A percentile compares a stretch with the other conserved stretches of the same genome.
Conservation (phyloP, 2,888 invertebrate species). For the Idaea straminata region DNA sequence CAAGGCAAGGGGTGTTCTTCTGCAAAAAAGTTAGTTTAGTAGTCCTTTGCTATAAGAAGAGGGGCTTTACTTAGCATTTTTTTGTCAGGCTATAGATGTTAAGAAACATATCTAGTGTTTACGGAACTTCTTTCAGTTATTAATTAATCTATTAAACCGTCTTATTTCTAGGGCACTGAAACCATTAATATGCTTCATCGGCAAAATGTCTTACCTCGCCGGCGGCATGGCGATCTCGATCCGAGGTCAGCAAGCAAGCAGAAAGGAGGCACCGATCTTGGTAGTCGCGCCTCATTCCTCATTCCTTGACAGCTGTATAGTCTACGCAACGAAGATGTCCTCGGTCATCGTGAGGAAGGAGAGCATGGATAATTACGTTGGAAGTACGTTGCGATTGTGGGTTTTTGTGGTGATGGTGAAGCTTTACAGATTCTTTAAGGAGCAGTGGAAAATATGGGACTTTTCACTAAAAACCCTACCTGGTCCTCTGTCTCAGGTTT, state of each 20-base stretch:
- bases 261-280: slow-evolving; percentile 90
- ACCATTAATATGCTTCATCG: slow-evolving; percentile 86
- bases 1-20: too few species aligned
- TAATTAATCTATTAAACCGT: not conserved
- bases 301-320: slow-evolving; percentile 92
- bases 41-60: too few species aligned
- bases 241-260: slow-evolving; percentile 87
- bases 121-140: too few species aligned
- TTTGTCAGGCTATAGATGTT: too few species aligned
- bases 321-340: slow-evolving; percentile 90
- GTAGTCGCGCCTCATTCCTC: slow-evolving; percentile 94
- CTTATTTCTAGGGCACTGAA: slow-evolving; percentile 73
- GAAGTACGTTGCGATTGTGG: slow-evolving; percentile 84
- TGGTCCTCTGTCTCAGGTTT: too few species aligned
- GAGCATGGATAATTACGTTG: slow-evolving; percentile 90
- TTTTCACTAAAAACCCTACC: too few species aligned
- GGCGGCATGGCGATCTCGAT: slow-evolving; percentile 89
- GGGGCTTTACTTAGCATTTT: too few species aligned
- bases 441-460: not conserved
- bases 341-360: slow-evolving; percentile 91
- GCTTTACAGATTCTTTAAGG: not conserved
- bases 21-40: too few species aligned
- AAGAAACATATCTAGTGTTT: not conserved
- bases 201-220: slow-evolving; percentile 86
- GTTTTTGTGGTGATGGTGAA: slow-evolving; percentile 40